phyloP scores from a whole-genome alignment of 2,113 vertebrate genomes.

The Oryzias curvinotus region DNA sequence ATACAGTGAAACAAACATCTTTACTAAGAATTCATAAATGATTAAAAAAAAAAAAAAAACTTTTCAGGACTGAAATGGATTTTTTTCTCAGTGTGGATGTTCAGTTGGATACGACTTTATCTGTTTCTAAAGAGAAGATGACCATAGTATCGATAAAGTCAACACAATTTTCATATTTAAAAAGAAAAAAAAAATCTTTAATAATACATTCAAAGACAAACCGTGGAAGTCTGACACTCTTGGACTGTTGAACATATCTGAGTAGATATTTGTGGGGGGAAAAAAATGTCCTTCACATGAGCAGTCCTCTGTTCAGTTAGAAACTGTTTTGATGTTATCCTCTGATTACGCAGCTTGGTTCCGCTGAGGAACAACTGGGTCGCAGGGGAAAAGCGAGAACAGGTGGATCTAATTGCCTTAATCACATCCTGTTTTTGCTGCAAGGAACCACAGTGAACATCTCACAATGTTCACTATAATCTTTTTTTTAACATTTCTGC shows the following conservation, averaged over 20 bases:
- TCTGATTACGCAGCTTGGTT: constrained; percentile 2
- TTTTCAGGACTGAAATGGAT: too few species aligned
- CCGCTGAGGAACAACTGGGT: background rate
- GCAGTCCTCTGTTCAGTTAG: background rate
- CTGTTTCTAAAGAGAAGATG: too few species aligned
- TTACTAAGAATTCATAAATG: too few species aligned
- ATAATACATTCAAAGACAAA: too few species aligned
- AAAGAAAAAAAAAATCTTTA: too few species aligned
- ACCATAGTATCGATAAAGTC: background rate
- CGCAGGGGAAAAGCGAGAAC: constrained; percentile 17
- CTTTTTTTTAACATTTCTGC: background rate
- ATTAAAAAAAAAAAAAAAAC: too few species aligned
- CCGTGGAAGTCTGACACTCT: constrained; percentile 5
- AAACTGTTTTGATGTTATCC: background rate
- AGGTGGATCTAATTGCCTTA: constrained; percentile 41
- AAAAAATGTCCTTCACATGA: background rate
- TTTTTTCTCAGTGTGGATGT: too few species aligned
- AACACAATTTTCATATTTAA: background rate
- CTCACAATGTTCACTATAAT: constrained; percentile 4
- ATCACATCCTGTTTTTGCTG: constrained; percentile 22
- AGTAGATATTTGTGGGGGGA: background rate
- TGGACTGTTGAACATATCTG: constrained; percentile 3
- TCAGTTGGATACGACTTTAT: too few species aligned
- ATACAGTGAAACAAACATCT: too few species aligned
- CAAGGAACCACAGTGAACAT: constrained; percentile 18